phyloP scores from a whole-genome alignment of 2,888 invertebrate species.

The Macrophya alboannulata region DNA sequence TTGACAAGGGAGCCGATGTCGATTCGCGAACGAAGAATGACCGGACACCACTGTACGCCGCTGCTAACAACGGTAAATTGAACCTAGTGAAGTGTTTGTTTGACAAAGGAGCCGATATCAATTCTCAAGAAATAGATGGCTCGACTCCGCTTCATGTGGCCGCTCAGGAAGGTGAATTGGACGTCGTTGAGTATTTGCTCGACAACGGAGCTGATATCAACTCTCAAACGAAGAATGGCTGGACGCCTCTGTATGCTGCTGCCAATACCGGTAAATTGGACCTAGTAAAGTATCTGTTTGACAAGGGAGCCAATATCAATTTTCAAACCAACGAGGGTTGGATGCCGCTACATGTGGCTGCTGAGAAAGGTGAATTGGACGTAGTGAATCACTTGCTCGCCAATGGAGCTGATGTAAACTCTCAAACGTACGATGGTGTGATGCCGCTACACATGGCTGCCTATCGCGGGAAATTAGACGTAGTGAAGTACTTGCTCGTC shows the following conservation, averaged over 20 bases:
- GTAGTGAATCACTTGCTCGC: too few relatives aligned
- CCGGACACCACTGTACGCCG: conserved; percentile 89
- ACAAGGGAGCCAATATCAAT: background rate
- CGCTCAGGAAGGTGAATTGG: conserved; percentile 81
- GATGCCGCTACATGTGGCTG: too few relatives aligned
- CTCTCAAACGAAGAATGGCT: background rate
- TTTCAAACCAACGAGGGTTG: conserved; percentile 63
- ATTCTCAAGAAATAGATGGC: background rate
- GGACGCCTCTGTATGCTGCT: background rate
- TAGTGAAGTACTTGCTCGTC: background rate
- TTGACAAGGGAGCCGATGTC: conserved; percentile 76
- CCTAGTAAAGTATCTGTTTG: background rate
- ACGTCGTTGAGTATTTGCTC: conserved; percentile 80
- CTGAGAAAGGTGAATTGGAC: too few relatives aligned
- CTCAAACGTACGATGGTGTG: conserved; percentile 66
- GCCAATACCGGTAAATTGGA: background rate
- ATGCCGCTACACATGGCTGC: conserved; percentile 76
- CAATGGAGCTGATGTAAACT: too few relatives aligned
- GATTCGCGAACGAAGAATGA: conserved; percentile 86
- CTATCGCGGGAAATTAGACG: background rate
- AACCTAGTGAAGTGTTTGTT: conserved; percentile 80
- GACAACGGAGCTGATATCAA: background rate
- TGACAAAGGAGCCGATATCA: background rate
- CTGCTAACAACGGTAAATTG: conserved; percentile 85
- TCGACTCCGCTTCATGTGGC: background rate